Base-by-base conservation (phyloP, 2,113 vertebrate species). In the Pionites leucogaster region DNA sequence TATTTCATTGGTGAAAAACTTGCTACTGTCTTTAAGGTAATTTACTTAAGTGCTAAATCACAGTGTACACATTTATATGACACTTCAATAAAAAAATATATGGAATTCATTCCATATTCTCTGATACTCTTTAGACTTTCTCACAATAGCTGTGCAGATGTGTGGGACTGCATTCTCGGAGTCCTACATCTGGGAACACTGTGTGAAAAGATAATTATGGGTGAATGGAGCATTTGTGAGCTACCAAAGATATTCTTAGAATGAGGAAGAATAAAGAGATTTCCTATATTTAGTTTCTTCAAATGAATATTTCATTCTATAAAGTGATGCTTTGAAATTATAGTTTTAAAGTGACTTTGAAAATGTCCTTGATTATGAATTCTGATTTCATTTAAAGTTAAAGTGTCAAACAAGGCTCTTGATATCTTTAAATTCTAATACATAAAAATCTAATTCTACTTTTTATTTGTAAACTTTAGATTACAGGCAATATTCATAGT, bases 271-370 rank as follows among this genome's bases (percentile, higher is more conserved):
- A 90, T 86, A 64, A 82, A 80, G 46, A 85, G 41, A 67, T 65
- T 41, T 17, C 29, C 92, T 90, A 90, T 94, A 93, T 90, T 91
- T 96, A 93, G 84, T 93, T 80, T 82, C 64, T 82, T 85, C 28
- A 63, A 70, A 67, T 63, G 44, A 88, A 86, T 85, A 90, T 94
- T 87, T 63, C 31, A 46, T 92, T 88, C 33, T 46, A 42, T 55
- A 77, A 82, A 95, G 44, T 57, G 25, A 81, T 90, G 23, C n/a
- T 85, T 60, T 67, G 35, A 80, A 95, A 88, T 88, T 67, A 80
- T 7, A n/a, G 49, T 83, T 94, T 86, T 86, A 44, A 92, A 96
- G 11, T 78, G 11, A 83, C 79, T 86, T 93, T 86, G 46, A 92
- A 78, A 88, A 74, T 57, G 35, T 35, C 81, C 52, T 91, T 87